Percentiles rank a stretch among this genome's conserved stretches.
Evolutionary conservation across 2,888 invertebrate species (phyloP).

Genomic region (Zootermopsis nevadensis): DNA sequence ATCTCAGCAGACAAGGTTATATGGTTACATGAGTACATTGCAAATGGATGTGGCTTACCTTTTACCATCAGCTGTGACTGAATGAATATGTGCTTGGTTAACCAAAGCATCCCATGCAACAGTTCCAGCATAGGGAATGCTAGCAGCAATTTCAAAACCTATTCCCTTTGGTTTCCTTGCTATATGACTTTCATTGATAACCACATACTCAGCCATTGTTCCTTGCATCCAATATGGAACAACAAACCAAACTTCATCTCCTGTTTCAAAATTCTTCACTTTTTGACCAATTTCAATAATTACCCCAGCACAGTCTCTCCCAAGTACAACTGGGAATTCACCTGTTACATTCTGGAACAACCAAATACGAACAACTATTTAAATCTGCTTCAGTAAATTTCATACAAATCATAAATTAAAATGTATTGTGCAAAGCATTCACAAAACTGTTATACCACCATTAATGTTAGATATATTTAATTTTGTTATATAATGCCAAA

Average conservation of each 20-base stretch:
- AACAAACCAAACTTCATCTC: conserved; percentile 72
- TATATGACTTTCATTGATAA: conserved; percentile 67
- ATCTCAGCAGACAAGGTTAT: too few species aligned
- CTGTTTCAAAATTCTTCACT: conserved; percentile 70
- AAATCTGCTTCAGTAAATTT: too few species aligned
- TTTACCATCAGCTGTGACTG: conserved; percentile 66
- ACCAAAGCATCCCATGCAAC: conserved; percentile 68
- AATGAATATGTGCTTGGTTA: conserved; percentile 64
- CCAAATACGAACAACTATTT: too few species aligned
- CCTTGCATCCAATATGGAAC: conserved; percentile 71
- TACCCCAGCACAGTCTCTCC: conserved; percentile 73
- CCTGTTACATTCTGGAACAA: conserved; percentile 58
- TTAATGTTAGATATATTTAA: too few species aligned
- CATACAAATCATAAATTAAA: too few species aligned
- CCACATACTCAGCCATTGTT: conserved; percentile 68
- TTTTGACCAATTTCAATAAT: conserved; percentile 71
- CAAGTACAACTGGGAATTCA: conserved; percentile 69
- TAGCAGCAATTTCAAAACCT: conserved; percentile 71
- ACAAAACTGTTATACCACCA: too few species aligned
- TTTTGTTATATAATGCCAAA: too few species aligned
- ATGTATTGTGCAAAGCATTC: too few species aligned
- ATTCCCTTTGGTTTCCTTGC: conserved; percentile 67
- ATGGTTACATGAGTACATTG: not conserved
- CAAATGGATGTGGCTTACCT: conserved; percentile 59
- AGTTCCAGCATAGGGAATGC: conserved; percentile 71